These are phyloP conservation scores for Butorides virescens DNA, from an alignment of 2,113 vertebrate genomes.

Conservation along the genomic window DNA sequence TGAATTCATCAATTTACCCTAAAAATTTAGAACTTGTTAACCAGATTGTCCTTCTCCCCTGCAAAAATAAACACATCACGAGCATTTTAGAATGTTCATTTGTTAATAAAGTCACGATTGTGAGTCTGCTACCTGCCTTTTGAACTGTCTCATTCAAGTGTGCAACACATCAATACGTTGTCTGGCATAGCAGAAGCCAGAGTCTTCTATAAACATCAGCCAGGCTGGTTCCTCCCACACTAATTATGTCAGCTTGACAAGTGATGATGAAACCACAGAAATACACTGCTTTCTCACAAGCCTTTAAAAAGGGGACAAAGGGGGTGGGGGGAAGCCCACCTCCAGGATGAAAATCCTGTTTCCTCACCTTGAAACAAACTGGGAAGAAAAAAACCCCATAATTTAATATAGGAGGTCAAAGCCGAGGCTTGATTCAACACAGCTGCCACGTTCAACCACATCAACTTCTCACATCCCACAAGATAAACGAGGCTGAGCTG, in stretches of 20 bases:
- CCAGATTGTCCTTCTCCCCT: not conserved
- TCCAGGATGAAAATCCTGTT: not conserved
- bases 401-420: not conserved
- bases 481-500: not conserved
- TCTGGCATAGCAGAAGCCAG: not conserved
- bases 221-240: slow-evolving; percentile 3
- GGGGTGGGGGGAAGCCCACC: not conserved
- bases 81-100: not conserved
- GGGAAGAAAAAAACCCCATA: not conserved
- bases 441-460: not conserved
- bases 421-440: not conserved
- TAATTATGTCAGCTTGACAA: not conserved
- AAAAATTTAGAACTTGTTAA: not conserved
- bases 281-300: not conserved
- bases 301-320: not conserved
- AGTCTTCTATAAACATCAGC: not conserved
- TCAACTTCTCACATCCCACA: not conserved
- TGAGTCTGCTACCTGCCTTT: not conserved
- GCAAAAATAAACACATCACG: not conserved
- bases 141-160: not conserved
- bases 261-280: not conserved
- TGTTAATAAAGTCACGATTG: not conserved
- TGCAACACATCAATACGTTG: not conserved
- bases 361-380: not conserved
- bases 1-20: not conserved